Evolutionary conservation across 2,888 invertebrate species (phyloP).

Genomic region (Melanargia galathea): DNA sequence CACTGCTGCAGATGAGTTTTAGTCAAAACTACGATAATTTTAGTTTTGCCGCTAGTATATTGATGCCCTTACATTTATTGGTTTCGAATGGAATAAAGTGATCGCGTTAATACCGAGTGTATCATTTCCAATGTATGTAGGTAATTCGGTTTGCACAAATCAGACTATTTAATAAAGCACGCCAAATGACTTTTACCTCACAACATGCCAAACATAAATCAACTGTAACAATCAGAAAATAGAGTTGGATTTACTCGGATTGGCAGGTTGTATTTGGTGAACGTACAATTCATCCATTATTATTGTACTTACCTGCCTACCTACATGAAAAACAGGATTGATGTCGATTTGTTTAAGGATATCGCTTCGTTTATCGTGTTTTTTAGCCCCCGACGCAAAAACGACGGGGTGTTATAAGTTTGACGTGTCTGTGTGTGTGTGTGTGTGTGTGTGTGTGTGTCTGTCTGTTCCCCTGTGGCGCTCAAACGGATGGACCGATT

Average conservation of each 20-base stretch:
- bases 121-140: slow-evolving; percentile 46
- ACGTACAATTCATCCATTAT: slow-evolving; percentile 23
- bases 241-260: slow-evolving; percentile 3
- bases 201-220: slow-evolving; percentile 1
- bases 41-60: neutral
- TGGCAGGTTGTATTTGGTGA: slow-evolving; percentile 10
- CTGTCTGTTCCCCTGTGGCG: too few species aligned
- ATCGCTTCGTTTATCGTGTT: slow-evolving; percentile 21
- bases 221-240: neutral
- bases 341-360: slow-evolving; percentile 25
- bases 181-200: slow-evolving; percentile 35
- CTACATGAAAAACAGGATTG: slow-evolving; percentile 17
- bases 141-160: slow-evolving; percentile 63
- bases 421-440: too few species aligned
- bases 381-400: too few species aligned
- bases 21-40: too few species aligned
- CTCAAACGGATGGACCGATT: too few species aligned
- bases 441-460: too few species aligned
- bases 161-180: slow-evolving; percentile 55
- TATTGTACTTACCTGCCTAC: too few species aligned
- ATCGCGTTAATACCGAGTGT: slow-evolving; percentile 53
- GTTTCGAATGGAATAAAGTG: slow-evolving; percentile 31
- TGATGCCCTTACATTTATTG: slow-evolving; percentile 13
- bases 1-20: too few species aligned
- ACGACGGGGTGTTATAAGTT: too few species aligned